Evolutionary conservation across 2,888 invertebrate species (phyloP).

Genomic region (Hyposoter didymator): DNA sequence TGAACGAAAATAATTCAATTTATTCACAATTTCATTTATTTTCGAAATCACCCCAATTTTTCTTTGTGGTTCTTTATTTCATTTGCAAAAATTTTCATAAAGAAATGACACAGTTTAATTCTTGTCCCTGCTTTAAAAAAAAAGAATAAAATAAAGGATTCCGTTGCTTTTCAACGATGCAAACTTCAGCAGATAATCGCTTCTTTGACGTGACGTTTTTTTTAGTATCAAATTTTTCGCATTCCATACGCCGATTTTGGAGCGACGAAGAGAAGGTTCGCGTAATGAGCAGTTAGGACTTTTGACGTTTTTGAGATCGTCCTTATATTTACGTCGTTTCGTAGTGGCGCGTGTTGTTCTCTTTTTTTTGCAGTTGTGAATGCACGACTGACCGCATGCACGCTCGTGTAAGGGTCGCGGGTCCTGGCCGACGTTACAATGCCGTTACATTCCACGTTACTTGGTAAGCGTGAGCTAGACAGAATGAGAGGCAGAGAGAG

Average conservation of each 20-base stretch:
- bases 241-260: background rate
- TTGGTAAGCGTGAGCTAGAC: conserved; percentile 43
- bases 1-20: too few species aligned
- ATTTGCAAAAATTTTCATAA: too few species aligned
- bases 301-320: conserved; percentile 7
- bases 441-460: conserved; percentile 68
- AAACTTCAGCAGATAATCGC: too few species aligned
- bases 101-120: too few species aligned
- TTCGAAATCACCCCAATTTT: too few species aligned
- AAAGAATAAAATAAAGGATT: too few species aligned
- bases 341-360: conserved; percentile 28
- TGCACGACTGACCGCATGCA: conserved; percentile 31
- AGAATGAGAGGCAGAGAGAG: background rate
- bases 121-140: too few species aligned
- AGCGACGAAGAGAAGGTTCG: background rate
- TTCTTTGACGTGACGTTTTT: background rate
- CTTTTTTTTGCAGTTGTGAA: conserved; percentile 16
- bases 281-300: background rate
- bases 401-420: conserved; percentile 63
- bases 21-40: too few species aligned
- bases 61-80: too few species aligned
- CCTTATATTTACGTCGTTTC: conserved; percentile 23
- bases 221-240: background rate
- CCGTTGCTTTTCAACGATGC: too few species aligned
- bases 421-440: conserved; percentile 60